phyloP scores from a whole-genome alignment of 2,113 vertebrate genomes.

The Ctenodactylus gundi region DNA sequence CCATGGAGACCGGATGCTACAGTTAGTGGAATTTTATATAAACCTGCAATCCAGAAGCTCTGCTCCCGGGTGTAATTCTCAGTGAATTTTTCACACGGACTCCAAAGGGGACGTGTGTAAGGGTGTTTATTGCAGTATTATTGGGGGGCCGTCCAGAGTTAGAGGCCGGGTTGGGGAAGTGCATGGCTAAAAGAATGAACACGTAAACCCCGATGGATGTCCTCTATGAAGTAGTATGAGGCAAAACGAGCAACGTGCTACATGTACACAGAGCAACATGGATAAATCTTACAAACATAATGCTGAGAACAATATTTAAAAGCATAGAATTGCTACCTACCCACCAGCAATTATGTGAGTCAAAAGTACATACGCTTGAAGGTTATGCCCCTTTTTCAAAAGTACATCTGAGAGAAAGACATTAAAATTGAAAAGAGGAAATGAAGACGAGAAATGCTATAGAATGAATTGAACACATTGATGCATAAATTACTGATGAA shows the following conservation, averaged over 20 bases:
- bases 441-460: not conserved
- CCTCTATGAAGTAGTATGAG: not conserved
- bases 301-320: not conserved
- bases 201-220: not conserved
- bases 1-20: not conserved
- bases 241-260: not conserved
- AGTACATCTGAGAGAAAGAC: not conserved
- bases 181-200: not conserved
- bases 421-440: not conserved
- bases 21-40: not conserved
- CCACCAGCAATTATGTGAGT: not conserved
- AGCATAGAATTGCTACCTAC: not conserved
- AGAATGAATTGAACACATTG: not conserved
- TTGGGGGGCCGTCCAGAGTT: not conserved
- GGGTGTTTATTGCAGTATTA: not conserved
- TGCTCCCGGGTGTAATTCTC: not conserved
- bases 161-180: not conserved
- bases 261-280: not conserved
- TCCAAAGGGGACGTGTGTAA: not conserved
- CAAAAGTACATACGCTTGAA: not conserved
- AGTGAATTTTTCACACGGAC: not conserved
- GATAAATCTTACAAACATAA: not conserved
- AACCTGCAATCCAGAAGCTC: not conserved
- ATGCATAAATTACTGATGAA: not conserved
- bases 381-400: not conserved